Evolutionary conservation across 2,888 invertebrate species (phyloP).

Genomic region (Dryococelus australis): DNA sequence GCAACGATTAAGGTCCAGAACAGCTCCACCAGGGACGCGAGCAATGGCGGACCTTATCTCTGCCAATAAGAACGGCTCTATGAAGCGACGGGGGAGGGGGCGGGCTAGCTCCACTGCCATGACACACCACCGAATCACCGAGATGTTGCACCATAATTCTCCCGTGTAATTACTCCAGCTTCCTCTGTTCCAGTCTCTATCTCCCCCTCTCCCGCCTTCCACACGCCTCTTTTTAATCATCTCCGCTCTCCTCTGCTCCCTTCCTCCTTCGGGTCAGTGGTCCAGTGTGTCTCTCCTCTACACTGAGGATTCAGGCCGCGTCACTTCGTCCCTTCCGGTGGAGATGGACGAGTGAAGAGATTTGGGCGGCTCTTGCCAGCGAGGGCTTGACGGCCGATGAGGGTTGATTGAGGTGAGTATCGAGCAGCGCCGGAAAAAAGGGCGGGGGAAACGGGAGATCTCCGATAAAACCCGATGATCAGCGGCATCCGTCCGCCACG

Average conservation of each 20-base stretch:
- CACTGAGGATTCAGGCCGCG: not conserved
- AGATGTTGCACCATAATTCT: slow-evolving; percentile 41
- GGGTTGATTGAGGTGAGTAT: no score
- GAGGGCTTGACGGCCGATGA: no score
- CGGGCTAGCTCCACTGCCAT: not conserved
- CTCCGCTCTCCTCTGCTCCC: not conserved
- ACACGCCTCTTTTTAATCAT: slow-evolving; percentile 21
- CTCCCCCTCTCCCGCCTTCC: not conserved
- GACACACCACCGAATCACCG: slow-evolving; percentile 7
- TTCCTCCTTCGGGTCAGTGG: not conserved
- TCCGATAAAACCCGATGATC: no score
- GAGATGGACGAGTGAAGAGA: no score
- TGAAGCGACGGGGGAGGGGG: not conserved
- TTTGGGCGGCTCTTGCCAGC: no score
- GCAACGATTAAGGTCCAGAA: not conserved
- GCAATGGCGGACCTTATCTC: not conserved
- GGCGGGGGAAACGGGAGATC: no score
- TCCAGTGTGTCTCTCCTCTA: not conserved
- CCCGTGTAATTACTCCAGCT: slow-evolving; percentile 42
- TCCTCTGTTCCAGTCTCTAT: slow-evolving; percentile 22
- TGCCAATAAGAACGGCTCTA: not conserved
- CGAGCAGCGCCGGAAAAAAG: no score
- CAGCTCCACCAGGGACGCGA: not conserved
- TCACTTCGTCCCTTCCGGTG: not conserved
- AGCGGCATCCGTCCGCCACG: no score